Percentiles rank a stretch among this genome's conserved stretches.
Evolutionary conservation across 1,140 invertebrate species (phyloP).

Genomic region (Zaprionus nigranus): DNA sequence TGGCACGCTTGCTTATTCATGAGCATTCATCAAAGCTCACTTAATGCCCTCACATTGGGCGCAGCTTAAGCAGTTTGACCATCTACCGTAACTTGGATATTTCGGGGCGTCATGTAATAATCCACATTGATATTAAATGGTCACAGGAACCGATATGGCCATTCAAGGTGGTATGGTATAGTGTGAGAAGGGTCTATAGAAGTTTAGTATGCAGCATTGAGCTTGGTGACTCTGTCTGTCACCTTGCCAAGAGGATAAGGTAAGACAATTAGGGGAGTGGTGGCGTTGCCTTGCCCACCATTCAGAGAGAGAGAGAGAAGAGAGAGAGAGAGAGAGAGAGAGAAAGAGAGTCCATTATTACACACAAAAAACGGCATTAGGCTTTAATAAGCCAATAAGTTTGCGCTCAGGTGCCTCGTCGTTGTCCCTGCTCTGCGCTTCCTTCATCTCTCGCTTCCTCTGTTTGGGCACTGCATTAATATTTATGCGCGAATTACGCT

Average conservation of each 20-base stretch:
- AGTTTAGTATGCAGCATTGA: slow-evolving; percentile 61
- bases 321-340: no score
- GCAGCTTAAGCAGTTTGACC: slow-evolving; percentile 74
- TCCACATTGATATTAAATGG: slow-evolving; percentile 72
- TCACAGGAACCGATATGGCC: slow-evolving; percentile 9
- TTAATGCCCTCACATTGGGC: slow-evolving; percentile 75
- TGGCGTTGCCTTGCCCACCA: slow-evolving; percentile 36
- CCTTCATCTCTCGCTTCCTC: neutral
- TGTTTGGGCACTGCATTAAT: slow-evolving; percentile 67
- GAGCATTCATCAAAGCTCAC: slow-evolving; percentile 76
- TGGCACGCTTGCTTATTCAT: slow-evolving; percentile 78
- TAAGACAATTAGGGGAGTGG: slow-evolving; percentile 52
- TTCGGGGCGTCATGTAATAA: slow-evolving; percentile 55
- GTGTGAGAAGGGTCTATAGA: slow-evolving; percentile 4
- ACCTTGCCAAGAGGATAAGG: slow-evolving; percentile 20
- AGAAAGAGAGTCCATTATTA: neutral
- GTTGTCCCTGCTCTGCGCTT: slow-evolving; percentile 1
- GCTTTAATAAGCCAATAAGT: slow-evolving; percentile 82
- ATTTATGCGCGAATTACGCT: slow-evolving; percentile 68
- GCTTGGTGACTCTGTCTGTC: slow-evolving; percentile 48
- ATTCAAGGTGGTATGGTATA: slow-evolving; percentile 8
- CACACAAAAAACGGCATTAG: slow-evolving; percentile 58
- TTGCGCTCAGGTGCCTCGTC: slow-evolving; percentile 65
- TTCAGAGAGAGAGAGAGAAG: neutral
- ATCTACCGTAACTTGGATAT: slow-evolving; percentile 57